Conservation (phyloP, 2,797 vertebrate species). For the Threskiornis aethiopicus region DNA sequence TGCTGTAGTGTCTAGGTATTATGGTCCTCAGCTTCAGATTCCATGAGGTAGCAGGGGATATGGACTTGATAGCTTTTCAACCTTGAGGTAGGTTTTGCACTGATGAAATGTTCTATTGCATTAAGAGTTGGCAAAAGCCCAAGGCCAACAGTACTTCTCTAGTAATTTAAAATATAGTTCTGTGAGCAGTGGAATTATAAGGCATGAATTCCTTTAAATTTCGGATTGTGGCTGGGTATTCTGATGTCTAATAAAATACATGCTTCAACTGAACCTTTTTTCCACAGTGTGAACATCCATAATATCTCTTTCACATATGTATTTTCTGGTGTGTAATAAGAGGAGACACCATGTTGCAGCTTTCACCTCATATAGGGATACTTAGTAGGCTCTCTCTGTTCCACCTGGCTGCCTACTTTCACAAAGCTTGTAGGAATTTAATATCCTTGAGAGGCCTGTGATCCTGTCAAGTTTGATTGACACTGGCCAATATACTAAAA, state of each 20-base stretch:
- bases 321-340: not conserved
- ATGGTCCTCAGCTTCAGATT: not conserved
- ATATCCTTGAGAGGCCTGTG: not conserved
- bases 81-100: not conserved
- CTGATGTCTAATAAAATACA: not conserved
- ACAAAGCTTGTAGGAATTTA: not conserved
- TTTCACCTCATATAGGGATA: not conserved
- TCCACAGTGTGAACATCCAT: not conserved
- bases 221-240: not conserved
- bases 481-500: not conserved
- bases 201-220: not conserved
- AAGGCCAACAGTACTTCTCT: not conserved
- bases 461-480: not conserved
- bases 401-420: not conserved
- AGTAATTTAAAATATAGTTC: constrained; percentile 9
- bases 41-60: not conserved
- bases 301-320: not conserved
- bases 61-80: not conserved
- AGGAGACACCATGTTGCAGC: not conserved
- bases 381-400: not conserved
- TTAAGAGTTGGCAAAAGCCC: not conserved
- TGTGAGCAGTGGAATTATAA: not conserved
- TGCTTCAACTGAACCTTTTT: not conserved
- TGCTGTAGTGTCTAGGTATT: not conserved
- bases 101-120: not conserved